Percentiles rank a stretch among this genome's conserved stretches.
These are phyloP conservation scores for Microvelia longipes DNA, from an alignment of 1,140 invertebrate genomes.

Conservation along the genomic window DNA sequence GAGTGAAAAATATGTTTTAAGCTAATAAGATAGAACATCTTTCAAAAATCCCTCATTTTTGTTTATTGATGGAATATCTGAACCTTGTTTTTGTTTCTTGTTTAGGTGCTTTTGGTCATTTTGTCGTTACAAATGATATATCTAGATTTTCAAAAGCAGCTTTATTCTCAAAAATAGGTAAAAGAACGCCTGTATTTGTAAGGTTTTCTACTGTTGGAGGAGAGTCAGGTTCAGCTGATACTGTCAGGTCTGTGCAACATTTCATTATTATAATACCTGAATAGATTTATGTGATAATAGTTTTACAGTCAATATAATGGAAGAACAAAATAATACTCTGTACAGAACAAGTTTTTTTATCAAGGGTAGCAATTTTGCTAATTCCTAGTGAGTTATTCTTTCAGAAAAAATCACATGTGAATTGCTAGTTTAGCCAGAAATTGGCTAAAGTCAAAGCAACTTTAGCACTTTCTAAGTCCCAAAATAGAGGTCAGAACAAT, in stretches of 20 bases:
- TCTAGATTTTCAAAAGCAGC: constrained; percentile 65
- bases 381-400: too few relatives aligned
- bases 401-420: too few relatives aligned
- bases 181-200: constrained; percentile 62
- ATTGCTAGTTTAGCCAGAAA: too few relatives aligned
- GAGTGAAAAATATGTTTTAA: too few relatives aligned
- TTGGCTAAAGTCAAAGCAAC: too few relatives aligned
- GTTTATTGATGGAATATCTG: not conserved
- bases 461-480: too few relatives aligned
- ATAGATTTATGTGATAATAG: not conserved
- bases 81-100: not conserved
- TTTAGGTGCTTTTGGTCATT: constrained; percentile 16
- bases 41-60: not conserved
- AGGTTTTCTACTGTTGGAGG: constrained; percentile 77
- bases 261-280: too few relatives aligned
- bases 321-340: not conserved
- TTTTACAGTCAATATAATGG: not conserved
- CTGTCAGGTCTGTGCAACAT: constrained; percentile 39
- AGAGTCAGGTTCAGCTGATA: constrained; percentile 78
- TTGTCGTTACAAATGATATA: constrained; percentile 67
- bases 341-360: not conserved
- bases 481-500: too few relatives aligned
- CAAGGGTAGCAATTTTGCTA: not conserved
- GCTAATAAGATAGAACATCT: too few relatives aligned
- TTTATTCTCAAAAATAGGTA: constrained; percentile 66